These are phyloP conservation scores for Candoia aspera DNA, from an alignment of 2,113 vertebrate species.

Conservation along the genomic window DNA sequence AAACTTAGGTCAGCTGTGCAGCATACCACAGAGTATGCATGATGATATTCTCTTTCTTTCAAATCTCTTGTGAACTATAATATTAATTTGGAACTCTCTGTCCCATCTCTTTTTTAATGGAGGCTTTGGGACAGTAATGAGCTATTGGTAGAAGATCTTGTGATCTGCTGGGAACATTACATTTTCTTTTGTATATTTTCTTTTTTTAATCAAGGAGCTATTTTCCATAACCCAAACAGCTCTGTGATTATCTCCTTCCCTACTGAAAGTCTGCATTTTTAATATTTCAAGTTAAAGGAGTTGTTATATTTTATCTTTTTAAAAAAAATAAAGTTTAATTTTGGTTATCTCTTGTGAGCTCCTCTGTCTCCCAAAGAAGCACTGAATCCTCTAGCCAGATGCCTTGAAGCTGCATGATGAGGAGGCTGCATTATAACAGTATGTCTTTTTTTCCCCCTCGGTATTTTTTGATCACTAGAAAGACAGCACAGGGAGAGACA, in stretches of 20 bases:
- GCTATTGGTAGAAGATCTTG: not conserved
- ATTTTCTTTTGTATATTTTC: not conserved
- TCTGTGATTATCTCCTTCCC: not conserved
- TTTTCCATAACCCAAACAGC: not conserved
- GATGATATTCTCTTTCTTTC: not conserved
- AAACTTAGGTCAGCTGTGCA: not conserved
- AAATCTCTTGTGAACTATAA: not conserved
- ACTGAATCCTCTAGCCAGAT: not conserved
- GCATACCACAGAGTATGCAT: not conserved
- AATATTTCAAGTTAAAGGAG: not conserved
- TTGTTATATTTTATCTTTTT: not conserved
- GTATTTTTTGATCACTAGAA: not conserved
- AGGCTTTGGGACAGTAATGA: not conserved
- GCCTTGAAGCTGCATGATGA: too few relatives aligned
- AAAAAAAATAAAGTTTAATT: not conserved
- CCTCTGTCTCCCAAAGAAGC: not conserved
- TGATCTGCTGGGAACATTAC: not conserved
- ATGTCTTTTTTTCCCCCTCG: not conserved
- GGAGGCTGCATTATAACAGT: not conserved
- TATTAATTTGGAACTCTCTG: not conserved
- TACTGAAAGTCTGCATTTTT: not conserved
- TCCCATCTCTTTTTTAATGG: not conserved
- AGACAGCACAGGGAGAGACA: not conserved
- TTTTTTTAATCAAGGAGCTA: not conserved
- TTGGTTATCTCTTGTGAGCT: not conserved